These are phyloP conservation scores for Anticlea derivata DNA, from an alignment of 2,888 invertebrate genomes.

Conservation along the genomic window DNA sequence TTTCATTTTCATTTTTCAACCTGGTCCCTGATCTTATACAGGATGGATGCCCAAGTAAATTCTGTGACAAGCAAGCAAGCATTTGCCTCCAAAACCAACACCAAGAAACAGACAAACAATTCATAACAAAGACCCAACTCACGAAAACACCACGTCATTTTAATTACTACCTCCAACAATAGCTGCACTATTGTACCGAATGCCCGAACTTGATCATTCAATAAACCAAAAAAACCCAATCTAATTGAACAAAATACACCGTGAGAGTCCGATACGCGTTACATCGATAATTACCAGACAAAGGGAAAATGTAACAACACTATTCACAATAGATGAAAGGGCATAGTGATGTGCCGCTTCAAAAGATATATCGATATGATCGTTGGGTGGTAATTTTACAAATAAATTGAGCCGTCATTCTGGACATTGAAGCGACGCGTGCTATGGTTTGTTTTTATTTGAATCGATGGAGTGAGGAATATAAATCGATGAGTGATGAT, in stretches of 20 bases:
- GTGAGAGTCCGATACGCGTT: constrained; percentile 32
- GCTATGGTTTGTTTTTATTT: constrained; percentile 32
- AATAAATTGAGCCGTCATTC: constrained; percentile 69
- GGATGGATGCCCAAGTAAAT: too few species aligned
- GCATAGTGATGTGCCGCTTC: constrained; percentile 54
- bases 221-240: constrained; percentile 45
- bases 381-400: constrained; percentile 47
- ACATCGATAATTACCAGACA: constrained; percentile 53
- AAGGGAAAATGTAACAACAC: constrained; percentile 58
- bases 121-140: neutral
- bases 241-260: constrained; percentile 52
- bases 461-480: constrained; percentile 9
- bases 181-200: constrained; percentile 13
- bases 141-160: constrained; percentile 19
- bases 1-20: too few species aligned
- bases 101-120: neutral
- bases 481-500: constrained; percentile 5
- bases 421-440: constrained; percentile 35
- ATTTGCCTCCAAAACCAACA: neutral
- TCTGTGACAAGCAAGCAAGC: too few species aligned
- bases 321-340: constrained; percentile 48
- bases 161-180: constrained; percentile 28
- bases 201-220: constrained; percentile 33
- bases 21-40: too few species aligned
- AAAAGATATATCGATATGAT: constrained; percentile 50